Evolutionary conservation across 2,113 vertebrate species (phyloP).

Genomic region (Scomber japonicus): DNA sequence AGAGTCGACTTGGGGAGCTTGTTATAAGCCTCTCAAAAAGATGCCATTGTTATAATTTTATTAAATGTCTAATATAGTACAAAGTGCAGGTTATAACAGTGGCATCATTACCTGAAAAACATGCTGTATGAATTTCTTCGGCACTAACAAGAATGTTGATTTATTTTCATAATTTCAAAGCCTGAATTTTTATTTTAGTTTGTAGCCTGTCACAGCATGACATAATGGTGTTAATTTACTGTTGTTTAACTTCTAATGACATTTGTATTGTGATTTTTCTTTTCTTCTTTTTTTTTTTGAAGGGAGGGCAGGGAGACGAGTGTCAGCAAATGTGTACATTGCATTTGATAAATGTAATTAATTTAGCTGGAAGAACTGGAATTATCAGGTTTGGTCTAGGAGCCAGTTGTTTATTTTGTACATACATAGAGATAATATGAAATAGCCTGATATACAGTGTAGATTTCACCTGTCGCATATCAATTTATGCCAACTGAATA

Average conservation of each 20-base stretch:
- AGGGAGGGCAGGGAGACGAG: too few species aligned
- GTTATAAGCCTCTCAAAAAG: background rate
- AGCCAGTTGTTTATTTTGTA: constrained; percentile 77
- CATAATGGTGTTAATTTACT: constrained; percentile 35
- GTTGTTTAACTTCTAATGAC: constrained; percentile 15
- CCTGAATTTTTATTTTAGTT: constrained; percentile 40
- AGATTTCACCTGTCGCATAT: constrained; percentile 44
- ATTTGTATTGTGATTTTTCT: constrained; percentile 21
- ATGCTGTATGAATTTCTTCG: constrained; percentile 20
- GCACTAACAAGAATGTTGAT: background rate
- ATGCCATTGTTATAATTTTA: background rate
- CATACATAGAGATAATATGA: constrained; percentile 67
- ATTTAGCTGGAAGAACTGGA: constrained; percentile 46
- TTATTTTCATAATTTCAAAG: constrained; percentile 44
- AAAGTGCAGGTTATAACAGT: background rate
- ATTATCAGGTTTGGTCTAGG: constrained; percentile 41
- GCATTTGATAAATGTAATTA: constrained; percentile 40
- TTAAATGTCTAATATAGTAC: background rate
- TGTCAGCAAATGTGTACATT: background rate
- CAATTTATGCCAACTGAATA: constrained; percentile 47
- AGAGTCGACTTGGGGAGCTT: background rate
- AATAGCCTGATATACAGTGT: constrained; percentile 40
- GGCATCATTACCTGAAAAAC: constrained; percentile 4
- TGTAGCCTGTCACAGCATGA: constrained; percentile 33
- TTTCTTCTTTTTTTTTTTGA: background rate